Percentiles rank a stretch among this genome's conserved stretches.
Conservation (phyloP, 2,113 vertebrate species). For the Gulo gulo region DNA sequence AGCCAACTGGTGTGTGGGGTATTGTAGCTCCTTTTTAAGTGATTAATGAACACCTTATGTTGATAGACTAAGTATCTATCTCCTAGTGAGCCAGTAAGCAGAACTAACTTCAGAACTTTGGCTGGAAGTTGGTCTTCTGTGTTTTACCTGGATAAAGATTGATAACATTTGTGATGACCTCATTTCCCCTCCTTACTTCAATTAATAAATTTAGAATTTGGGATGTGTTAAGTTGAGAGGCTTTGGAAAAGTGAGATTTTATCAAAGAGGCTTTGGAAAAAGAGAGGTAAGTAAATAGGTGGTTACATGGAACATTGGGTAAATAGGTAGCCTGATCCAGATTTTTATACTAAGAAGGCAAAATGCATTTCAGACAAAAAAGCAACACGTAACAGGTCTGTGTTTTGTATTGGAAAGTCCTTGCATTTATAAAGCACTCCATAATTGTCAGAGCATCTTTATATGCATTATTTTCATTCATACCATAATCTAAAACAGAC, state of each 20-base stretch:
- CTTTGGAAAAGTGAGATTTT: not conserved
- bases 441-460: not conserved
- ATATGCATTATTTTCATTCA: not conserved
- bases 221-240: not conserved
- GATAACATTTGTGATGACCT: not conserved
- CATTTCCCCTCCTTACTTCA: not conserved
- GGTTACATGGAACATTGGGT: not conserved
- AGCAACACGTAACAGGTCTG: not conserved
- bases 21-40: not conserved
- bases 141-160: not conserved
- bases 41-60: not conserved
- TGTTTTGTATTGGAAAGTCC: not conserved
- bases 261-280: not conserved
- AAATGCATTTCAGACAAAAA: not conserved
- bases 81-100: not conserved
- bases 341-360: not conserved
- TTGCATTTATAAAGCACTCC: not conserved
- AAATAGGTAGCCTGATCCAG: not conserved
- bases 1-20: not conserved
- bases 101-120: slow-evolving; percentile 45
- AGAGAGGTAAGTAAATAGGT: not conserved
- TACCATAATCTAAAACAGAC: not conserved
- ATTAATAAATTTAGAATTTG: slow-evolving; percentile 28
- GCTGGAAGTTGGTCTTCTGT: not conserved
- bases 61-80: not conserved